Evolutionary conservation across 1,140 invertebrate species (phyloP).

Genomic region (Brachystomella parvula): DNA sequence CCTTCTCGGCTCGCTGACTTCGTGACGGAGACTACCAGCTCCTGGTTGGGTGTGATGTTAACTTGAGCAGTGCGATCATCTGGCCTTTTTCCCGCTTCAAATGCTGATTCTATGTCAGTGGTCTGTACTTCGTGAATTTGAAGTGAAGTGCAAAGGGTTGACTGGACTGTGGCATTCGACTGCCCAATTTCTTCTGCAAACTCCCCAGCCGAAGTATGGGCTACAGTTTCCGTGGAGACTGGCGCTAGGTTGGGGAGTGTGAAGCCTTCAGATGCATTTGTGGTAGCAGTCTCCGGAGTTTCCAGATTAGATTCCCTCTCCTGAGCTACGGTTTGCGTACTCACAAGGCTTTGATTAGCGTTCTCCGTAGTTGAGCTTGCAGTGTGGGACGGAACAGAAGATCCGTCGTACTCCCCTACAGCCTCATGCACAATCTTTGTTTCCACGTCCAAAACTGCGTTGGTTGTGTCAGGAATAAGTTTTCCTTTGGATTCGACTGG

Average conservation of each 20-base stretch:
- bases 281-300: not conserved
- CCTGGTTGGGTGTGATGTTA: not conserved
- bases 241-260: not conserved
- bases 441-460: conserved; percentile 8
- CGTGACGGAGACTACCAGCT: not conserved
- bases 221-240: not conserved
- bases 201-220: not conserved
- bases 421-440: conserved; percentile 3
- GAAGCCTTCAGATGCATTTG: not conserved
- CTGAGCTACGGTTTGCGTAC: not conserved
- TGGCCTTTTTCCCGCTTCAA: not conserved
- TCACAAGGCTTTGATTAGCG: not conserved
- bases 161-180: not conserved
- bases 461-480: conserved; percentile 12
- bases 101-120: not conserved
- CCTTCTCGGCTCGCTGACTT: conserved; percentile 4
- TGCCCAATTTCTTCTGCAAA: not conserved
- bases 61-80: not conserved
- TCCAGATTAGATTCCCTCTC: not conserved
- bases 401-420: not conserved
- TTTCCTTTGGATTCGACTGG: not conserved
- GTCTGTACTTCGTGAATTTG: not conserved
- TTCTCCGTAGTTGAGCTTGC: not conserved
- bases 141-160: not conserved
- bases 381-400: not conserved